A percentile compares a stretch with the other conserved stretches of the same genome.
These are phyloP conservation scores for Pampus argenteus DNA, from an alignment of 2,797 vertebrate species.

Conservation along the genomic window DNA sequence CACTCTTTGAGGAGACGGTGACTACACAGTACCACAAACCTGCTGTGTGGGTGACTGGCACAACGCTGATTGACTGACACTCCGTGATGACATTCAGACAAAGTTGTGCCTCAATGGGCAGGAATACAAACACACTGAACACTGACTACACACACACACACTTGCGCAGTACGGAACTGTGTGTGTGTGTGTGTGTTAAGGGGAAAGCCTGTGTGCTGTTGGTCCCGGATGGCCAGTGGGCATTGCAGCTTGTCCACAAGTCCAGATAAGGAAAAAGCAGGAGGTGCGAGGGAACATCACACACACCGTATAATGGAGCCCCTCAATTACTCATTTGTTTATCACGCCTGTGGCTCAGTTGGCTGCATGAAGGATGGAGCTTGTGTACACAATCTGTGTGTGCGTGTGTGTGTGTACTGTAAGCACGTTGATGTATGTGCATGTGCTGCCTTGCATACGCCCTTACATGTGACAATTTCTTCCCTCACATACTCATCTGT, in stretches of 20 bases:
- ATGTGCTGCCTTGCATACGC: slow-evolving; percentile 19
- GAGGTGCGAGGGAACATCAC: slow-evolving; percentile 66
- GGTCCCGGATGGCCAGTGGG: slow-evolving; percentile 67
- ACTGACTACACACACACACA: slow-evolving; percentile 27
- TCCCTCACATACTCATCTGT: slow-evolving; percentile 49
- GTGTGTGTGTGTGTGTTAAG: slow-evolving; percentile 53
- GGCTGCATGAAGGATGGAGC: slow-evolving; percentile 22
- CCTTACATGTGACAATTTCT: slow-evolving; percentile 40
- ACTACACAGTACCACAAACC: slow-evolving; percentile 65
- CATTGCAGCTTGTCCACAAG: slow-evolving; percentile 47
- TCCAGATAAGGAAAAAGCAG: slow-evolving; percentile 67
- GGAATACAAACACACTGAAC: slow-evolving; percentile 26
- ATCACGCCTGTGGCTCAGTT: slow-evolving; percentile 48
- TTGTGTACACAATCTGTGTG: slow-evolving; percentile 8
- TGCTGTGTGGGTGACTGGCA: slow-evolving; percentile 71
- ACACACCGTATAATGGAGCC: slow-evolving; percentile 50
- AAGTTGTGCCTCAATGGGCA: slow-evolving; percentile 48
- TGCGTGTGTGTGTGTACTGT: slow-evolving; percentile 17
- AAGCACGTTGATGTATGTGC: not conserved
- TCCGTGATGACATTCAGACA: slow-evolving; percentile 66
- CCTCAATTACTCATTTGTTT: slow-evolving; percentile 77
- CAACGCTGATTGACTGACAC: slow-evolving; percentile 72
- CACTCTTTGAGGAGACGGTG: slow-evolving; percentile 51
- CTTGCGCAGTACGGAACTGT: slow-evolving; percentile 60
- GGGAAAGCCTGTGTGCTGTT: slow-evolving; percentile 70